phyloP scores from a whole-genome alignment of 2,113 vertebrate species.

The Antigone vipio region DNA sequence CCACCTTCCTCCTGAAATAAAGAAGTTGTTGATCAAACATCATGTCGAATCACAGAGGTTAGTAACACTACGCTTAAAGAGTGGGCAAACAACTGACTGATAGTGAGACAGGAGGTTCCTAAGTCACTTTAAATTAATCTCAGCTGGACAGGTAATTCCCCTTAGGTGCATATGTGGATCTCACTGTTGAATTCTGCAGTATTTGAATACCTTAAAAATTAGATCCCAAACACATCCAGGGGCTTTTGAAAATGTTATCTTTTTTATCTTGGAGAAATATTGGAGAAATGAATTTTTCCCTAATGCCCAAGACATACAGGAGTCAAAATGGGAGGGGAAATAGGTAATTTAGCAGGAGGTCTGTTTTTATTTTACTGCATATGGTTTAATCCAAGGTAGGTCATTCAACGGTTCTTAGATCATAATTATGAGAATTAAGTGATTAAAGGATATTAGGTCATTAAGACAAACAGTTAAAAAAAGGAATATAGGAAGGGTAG shows the following conservation, averaged over 20 bases:
- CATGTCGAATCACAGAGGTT: background rate
- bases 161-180: background rate
- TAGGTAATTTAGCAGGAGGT: background rate
- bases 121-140: background rate
- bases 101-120: background rate
- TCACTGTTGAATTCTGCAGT: background rate
- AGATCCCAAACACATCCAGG: background rate
- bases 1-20: background rate
- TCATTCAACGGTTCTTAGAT: background rate
- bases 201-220: background rate
- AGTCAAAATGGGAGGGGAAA: background rate
- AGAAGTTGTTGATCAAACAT: background rate
- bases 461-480: constrained; percentile 9
- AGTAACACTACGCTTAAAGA: background rate
- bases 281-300: background rate
- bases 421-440: background rate
- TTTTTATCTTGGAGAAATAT: background rate
- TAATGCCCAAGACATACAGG: background rate
- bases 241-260: background rate
- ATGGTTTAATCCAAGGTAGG: background rate
- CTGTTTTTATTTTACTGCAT: background rate
- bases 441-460: constrained; percentile 38
- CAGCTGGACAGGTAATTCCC: background rate
- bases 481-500: background rate
- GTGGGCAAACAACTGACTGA: background rate